Base-by-base conservation (phyloP, 2,113 vertebrate species). In the Mastomys coucha region DNA sequence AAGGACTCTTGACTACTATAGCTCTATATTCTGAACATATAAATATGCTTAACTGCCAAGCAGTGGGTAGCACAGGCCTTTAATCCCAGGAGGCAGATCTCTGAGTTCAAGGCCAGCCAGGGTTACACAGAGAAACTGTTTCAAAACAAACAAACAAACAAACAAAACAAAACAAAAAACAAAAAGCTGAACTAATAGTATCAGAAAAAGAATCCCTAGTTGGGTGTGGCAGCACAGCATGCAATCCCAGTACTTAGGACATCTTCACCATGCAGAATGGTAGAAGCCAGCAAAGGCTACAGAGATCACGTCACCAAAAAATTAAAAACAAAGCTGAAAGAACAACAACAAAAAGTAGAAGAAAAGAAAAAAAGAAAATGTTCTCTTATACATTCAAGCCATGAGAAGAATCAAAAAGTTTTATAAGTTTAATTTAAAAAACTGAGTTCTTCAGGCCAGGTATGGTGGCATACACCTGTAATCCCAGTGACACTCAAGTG, bases 401-500 rank as follows among this genome's bases (percentile, higher is more conserved):
- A 36, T 36, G 16, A 53, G 77, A 53, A 77, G 78, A 49, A 78
- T 5, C 75, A 87, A 14, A 87, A 75, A 88, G 39, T 80, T 92
- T 90, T 19, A 19, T 33, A 91, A 82, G 65, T 39, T 60, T 84
- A 80, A 94, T 69, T 85, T 78, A 39, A 73, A 96, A 53, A 86
- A 76, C 26, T 82, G 72, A 95, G 76, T 42, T 91, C 91, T 96
- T 88, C 89, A 45, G 42, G 36, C 33, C 7, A 56, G 45, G 31
- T 36, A 49, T 51, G 31, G 65, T 51, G 63, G 7, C 33, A 51
- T 26, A 86, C 42, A 53, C 12, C 86, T 72, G 13, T 72, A 56
- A 96, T 72, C 42, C 80, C 36, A 72, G 49, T 70, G 69, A n/a
- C 3, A 88, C 49, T 88, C 11, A 9, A 17, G 33, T 22, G 56